Percentiles rank a stretch among this genome's conserved stretches.
Conservation (phyloP, 2,113 vertebrate species). For the Perca fluviatilis region DNA sequence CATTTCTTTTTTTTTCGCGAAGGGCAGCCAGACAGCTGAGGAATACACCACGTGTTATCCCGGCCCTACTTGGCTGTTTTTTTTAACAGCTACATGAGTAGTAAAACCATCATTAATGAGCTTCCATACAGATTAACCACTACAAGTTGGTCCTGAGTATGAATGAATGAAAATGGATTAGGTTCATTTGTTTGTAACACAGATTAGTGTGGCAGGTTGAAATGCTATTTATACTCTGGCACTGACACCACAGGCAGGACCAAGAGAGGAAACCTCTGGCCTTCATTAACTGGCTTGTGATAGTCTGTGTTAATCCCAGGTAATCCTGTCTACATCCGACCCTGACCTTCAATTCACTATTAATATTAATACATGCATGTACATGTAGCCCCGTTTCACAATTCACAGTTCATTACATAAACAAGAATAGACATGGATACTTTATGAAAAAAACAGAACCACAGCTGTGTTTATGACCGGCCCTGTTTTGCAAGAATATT, state of each 20-base stretch:
- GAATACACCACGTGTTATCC: not conserved
- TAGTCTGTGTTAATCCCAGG: slow-evolving; percentile 69
- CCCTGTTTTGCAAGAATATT: not conserved
- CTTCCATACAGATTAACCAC: not conserved
- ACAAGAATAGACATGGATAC: not conserved
- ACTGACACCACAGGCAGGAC: slow-evolving; percentile 17
- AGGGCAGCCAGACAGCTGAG: not conserved
- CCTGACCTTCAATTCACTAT: slow-evolving; percentile 53
- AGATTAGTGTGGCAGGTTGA: slow-evolving; percentile 54
- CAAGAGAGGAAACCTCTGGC: slow-evolving; percentile 53
- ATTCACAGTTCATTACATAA: not conserved
- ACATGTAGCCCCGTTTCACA: not conserved
- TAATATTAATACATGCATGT: slow-evolving; percentile 1
- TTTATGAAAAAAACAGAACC: not conserved
- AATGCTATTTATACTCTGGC: slow-evolving; percentile 48
- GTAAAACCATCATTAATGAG: slow-evolving; percentile 21
- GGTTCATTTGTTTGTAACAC: slow-evolving; percentile 34
- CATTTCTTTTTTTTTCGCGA: too few relatives aligned
- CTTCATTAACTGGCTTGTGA: slow-evolving; percentile 56
- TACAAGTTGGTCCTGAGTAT: slow-evolving; percentile 2
- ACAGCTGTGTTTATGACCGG: not conserved
- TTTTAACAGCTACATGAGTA: not conserved
- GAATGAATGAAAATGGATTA: slow-evolving; percentile 38
- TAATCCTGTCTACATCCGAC: slow-evolving; percentile 60
- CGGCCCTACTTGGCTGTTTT: not conserved